Evolutionary conservation across 2,888 invertebrate species (phyloP).

Genomic region (Diploptera punctata): DNA sequence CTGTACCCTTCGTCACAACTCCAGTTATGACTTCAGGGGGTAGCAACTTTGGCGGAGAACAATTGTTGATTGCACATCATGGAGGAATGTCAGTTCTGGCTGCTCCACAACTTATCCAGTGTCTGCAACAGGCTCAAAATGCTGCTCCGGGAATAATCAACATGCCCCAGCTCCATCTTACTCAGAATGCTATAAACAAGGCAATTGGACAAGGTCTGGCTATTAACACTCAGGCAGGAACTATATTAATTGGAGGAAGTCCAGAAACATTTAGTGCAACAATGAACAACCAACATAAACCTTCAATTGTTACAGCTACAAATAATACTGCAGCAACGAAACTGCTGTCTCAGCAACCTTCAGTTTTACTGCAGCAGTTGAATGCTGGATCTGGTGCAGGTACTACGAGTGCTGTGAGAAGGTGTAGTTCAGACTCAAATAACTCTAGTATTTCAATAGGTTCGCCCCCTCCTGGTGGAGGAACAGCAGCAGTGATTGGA

Average conservation of each 20-base stretch:
- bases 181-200: conserved; percentile 38
- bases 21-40: conserved; percentile 25
- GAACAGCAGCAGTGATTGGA: conserved; percentile 30
- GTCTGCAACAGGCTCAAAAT: conserved; percentile 36
- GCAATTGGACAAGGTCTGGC: conserved; percentile 34
- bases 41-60: conserved; percentile 36
- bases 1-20: conserved; percentile 36
- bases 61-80: conserved; percentile 41
- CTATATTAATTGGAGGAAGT: conserved; percentile 39
- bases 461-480: conserved; percentile 34
- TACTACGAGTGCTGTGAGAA: conserved; percentile 9
- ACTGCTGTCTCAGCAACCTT: conserved; percentile 9
- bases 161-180: conserved; percentile 39
- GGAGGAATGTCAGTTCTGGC: conserved; percentile 39
- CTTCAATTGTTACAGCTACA: neutral
- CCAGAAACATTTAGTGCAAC: conserved; percentile 21
- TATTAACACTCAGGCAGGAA: conserved; percentile 38
- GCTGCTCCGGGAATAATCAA: conserved; percentile 34
- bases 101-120: conserved; percentile 38
- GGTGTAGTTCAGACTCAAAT: conserved; percentile 41
- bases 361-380: conserved; percentile 41
- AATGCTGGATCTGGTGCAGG: conserved; percentile 17
- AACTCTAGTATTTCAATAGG: conserved; percentile 35
- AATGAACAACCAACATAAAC: conserved; percentile 24
- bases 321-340: neutral